Evolutionary conservation across 35 echinoderm and acorn worm genomes (phyloP).

Genomic region (Chiridota heheva): DNA sequence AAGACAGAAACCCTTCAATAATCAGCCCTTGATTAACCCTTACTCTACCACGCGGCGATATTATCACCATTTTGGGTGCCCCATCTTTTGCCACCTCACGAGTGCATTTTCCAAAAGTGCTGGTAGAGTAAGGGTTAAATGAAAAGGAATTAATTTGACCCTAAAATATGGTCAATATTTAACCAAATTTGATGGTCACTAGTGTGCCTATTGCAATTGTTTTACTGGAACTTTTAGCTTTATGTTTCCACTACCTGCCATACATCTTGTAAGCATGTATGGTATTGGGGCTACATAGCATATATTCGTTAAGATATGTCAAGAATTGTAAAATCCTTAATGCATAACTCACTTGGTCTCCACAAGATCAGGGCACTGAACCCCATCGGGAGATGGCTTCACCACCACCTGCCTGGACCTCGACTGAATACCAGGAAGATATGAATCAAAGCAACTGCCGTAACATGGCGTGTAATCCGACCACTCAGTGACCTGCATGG

Average conservation of each 20-base stretch:
- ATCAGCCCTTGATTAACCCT: no score
- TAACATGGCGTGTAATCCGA: slow-evolving; percentile 48
- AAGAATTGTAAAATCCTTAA: neutral
- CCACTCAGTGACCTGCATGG: slow-evolving; percentile 66
- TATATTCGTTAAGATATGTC: neutral
- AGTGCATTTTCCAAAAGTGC: no score
- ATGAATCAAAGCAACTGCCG: slow-evolving; percentile 52
- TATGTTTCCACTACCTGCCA: neutral
- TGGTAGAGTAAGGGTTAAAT: no score
- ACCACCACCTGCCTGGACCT: slow-evolving; percentile 54
- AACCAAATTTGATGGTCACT: no score
- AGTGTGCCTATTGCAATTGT: neutral
- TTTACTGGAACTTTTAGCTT: neutral
- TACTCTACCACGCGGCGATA: no score
- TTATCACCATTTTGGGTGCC: no score
- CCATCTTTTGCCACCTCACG: no score
- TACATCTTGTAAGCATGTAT: neutral
- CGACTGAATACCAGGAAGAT: slow-evolving; percentile 4
- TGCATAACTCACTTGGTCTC: slow-evolving; percentile 10
- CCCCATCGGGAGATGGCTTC: slow-evolving; percentile 31
- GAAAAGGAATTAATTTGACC: no score
- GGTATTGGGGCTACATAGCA: neutral
- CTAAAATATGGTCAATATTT: no score
- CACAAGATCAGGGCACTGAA: slow-evolving; percentile 28
- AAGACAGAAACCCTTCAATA: no score